These are phyloP conservation scores for Tretioscincus oriximinensis DNA, from an alignment of 2,113 vertebrate species.

Conservation along the genomic window DNA sequence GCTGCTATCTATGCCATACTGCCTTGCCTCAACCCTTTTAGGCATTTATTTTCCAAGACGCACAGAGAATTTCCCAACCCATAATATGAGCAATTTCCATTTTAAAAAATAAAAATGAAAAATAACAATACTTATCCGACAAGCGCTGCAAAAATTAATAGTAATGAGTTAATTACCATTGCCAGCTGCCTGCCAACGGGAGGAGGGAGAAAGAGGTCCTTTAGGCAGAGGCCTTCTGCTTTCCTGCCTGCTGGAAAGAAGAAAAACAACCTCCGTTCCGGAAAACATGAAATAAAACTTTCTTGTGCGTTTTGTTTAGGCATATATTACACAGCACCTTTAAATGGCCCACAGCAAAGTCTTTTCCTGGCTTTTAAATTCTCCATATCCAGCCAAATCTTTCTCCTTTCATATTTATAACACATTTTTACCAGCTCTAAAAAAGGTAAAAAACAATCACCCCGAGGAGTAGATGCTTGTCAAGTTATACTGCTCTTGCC, in stretches of 20 bases:
- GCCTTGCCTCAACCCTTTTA: constrained; percentile 10
- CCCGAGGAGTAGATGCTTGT: constrained; percentile 44
- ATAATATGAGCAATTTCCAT: constrained; percentile 46
- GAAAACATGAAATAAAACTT: constrained; percentile 62
- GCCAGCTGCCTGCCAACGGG: constrained; percentile 67
- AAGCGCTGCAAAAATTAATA: constrained; percentile 70
- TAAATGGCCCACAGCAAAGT: constrained; percentile 54
- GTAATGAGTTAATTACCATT: constrained; percentile 72
- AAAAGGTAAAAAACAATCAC: constrained; percentile 47
- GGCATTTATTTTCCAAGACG: constrained; percentile 44
- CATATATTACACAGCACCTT: constrained; percentile 58
- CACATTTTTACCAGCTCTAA: constrained; percentile 62
- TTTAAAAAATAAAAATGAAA: constrained; percentile 43
- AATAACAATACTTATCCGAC: constrained; percentile 63
- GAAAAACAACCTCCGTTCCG: constrained; percentile 43
- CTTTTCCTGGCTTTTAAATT: constrained; percentile 55
- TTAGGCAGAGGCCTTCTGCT: constrained; percentile 65
- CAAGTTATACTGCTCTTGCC: constrained; percentile 48
- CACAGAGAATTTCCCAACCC: constrained; percentile 54
- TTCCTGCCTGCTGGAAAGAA: constrained; percentile 58
- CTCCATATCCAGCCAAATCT: constrained; percentile 53
- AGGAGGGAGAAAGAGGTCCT: constrained; percentile 55
- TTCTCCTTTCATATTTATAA: constrained; percentile 44
- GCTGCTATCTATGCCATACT: constrained; percentile 27
- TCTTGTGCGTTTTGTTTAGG: constrained; percentile 39